Conservation (phyloP, 2,888 invertebrate species). For the Trichacis sp. region DNA sequence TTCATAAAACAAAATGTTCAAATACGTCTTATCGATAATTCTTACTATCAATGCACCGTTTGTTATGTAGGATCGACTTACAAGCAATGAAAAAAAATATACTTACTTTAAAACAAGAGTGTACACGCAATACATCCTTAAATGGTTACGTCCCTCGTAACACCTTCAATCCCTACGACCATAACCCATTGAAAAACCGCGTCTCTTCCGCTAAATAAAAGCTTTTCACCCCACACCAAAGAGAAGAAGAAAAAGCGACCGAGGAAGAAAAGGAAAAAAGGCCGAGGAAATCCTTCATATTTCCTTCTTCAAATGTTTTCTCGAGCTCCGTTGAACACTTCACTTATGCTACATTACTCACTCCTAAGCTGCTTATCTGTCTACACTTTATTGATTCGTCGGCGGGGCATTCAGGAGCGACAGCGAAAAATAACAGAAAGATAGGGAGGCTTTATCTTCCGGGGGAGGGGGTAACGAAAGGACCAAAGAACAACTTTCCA, state of each 20-base stretch:
- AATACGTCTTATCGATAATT: too few relatives aligned
- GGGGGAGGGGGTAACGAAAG: constrained; percentile 27
- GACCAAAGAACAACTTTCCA: too few relatives aligned
- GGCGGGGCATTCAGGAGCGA: constrained; percentile 33
- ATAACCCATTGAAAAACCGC: too few relatives aligned
- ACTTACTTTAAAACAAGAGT: too few relatives aligned
- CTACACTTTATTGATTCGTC: constrained; percentile 43
- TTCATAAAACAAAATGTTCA: too few relatives aligned
- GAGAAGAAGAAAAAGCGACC: neutral
- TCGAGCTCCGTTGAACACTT: constrained; percentile 32
- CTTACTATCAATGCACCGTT: too few relatives aligned
- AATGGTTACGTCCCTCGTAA: too few relatives aligned
- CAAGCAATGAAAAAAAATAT: too few relatives aligned
- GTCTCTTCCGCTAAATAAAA: neutral
- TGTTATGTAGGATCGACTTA: too few relatives aligned
- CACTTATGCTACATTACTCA: constrained; percentile 39
- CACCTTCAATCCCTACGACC: too few relatives aligned
- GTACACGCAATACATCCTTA: too few relatives aligned
- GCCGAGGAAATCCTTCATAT: neutral
- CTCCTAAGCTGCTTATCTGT: constrained; percentile 40
- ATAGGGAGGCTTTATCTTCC: constrained; percentile 36
- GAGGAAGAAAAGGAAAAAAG: neutral
- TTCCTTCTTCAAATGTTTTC: constrained; percentile 29
- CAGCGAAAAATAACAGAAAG: constrained; percentile 39
- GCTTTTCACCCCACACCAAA: neutral